Conservation (phyloP, 2,113 vertebrate genomes). For the Sinocyclocheilus rhinocerous region DNA sequence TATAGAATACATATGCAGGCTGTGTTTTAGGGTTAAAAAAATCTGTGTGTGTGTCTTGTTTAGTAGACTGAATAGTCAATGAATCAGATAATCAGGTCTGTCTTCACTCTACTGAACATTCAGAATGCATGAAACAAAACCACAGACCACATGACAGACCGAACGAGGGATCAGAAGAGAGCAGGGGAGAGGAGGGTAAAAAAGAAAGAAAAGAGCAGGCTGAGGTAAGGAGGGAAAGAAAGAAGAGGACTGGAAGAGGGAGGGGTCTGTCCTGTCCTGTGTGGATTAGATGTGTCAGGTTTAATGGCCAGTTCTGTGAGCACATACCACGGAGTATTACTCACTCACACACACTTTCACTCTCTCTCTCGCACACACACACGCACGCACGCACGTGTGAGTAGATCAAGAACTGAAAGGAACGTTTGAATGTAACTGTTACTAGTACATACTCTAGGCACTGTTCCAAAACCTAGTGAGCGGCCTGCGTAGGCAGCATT, state of each 20-base stretch:
- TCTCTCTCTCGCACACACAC: no score
- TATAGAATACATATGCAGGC: neutral
- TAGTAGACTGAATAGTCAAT: neutral
- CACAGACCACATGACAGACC: neutral
- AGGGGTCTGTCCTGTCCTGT: neutral
- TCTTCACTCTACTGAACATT: slow-evolving; percentile 22
- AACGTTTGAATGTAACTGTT: neutral
- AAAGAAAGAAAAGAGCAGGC: neutral
- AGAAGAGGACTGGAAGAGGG: neutral
- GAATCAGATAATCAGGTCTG: slow-evolving; percentile 43
- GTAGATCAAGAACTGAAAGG: neutral
- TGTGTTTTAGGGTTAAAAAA: neutral
- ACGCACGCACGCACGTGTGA: neutral
- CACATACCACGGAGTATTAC: slow-evolving; percentile 31
- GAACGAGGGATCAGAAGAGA: slow-evolving; percentile 27
- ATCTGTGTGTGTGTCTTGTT: neutral
- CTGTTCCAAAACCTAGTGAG: neutral
- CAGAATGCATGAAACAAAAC: slow-evolving; percentile 50
- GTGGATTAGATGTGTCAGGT: slow-evolving; percentile 23
- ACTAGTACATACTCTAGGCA: neutral
- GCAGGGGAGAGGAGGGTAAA: neutral
- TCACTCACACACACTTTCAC: slow-evolving; percentile 20
- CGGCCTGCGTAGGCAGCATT: neutral
- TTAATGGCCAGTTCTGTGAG: slow-evolving; percentile 23
- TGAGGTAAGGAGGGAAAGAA: neutral